Base-by-base conservation (phyloP, 1,140 invertebrate species). In the Drosophila erecta region DNA sequence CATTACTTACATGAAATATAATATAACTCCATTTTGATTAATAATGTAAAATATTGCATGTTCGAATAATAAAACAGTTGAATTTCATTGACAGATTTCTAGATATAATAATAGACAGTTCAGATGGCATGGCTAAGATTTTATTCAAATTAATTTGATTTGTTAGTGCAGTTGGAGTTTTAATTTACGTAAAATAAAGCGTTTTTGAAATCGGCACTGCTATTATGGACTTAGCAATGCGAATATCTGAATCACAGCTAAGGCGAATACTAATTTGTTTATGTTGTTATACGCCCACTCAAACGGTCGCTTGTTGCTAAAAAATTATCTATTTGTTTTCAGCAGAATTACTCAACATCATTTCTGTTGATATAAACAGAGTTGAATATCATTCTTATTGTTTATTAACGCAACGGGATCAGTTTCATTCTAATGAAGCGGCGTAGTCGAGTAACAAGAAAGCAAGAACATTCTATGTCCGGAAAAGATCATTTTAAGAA, bases 291-390 rank as follows among this genome's bases (percentile, higher is more conserved):
- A 35, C 51, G 27, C 59, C 59, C 64, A 64, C 46, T 64, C 30
- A 65, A 40, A 51, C 43, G 41, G 27, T 30, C 27, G 30, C 8
- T 14, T 14, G n/a, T 30, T 12, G 56, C 15, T 15, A 10, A 27
- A 49, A 30, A 51, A 33, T 15, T 49, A 49, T 24, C 20, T 5
- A 49, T 64, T 67, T 64, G 37, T 64, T 67, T 67, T 67, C 37
- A 14, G 24, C 37, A 4, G 27, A 41, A 50, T 41, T 20, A 41
- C 20, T 10, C n/a, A 35, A 40, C 33, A 14, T 20, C 8, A 20
- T 11, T 12, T 37, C 37, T 27, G 51, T 20, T 27, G 33, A 38
- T 60, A 14, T 24, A 54, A 55, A 56, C 8, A 12, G 10, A 14
- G 0, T 4, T 6, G 12, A 24, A 55, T 40, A 22, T 7, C 30